Conservation (phyloP, 2,888 invertebrate species). For the Pharmacophagus antenor region DNA sequence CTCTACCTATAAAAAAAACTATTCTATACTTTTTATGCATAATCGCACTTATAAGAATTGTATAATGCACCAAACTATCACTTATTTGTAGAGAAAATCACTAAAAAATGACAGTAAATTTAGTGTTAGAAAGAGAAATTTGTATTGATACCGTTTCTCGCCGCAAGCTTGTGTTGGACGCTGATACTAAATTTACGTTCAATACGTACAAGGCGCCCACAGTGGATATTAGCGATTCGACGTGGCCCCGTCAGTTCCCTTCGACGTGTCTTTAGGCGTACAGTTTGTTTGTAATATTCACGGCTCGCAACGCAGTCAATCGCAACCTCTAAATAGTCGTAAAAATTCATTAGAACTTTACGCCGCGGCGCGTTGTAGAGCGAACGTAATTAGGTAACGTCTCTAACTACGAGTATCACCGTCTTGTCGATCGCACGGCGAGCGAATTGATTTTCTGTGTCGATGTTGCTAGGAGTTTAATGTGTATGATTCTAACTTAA, state of each 20-base stretch:
- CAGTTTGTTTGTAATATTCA: slow-evolving; percentile 34
- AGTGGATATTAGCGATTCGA: slow-evolving; percentile 67
- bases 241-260: slow-evolving; percentile 43
- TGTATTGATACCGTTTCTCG: no score
- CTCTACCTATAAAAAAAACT: no score
- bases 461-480: neutral
- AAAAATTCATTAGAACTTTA: slow-evolving; percentile 22
- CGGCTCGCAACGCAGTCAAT: slow-evolving; percentile 19
- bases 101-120: no score
- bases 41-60: no score
- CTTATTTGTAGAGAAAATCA: no score
- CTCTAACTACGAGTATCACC: slow-evolving; percentile 5
- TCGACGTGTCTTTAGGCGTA: slow-evolving; percentile 27
- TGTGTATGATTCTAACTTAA: neutral
- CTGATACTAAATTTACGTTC: slow-evolving; percentile 30
- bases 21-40: no score
- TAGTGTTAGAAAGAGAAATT: no score
- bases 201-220: slow-evolving; percentile 40
- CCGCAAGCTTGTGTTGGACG: slow-evolving; percentile 19
- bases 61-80: no score
- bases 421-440: slow-evolving; percentile 10
- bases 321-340: slow-evolving; percentile 30
- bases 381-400: slow-evolving; percentile 10
- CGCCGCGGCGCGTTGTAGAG: slow-evolving; percentile 19
- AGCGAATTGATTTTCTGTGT: neutral